Evolutionary conservation across 2,888 invertebrate species (phyloP), one percentile per base, ranked within the genome.

Genomic region (Amphipyra tragopoginis): DNA sequence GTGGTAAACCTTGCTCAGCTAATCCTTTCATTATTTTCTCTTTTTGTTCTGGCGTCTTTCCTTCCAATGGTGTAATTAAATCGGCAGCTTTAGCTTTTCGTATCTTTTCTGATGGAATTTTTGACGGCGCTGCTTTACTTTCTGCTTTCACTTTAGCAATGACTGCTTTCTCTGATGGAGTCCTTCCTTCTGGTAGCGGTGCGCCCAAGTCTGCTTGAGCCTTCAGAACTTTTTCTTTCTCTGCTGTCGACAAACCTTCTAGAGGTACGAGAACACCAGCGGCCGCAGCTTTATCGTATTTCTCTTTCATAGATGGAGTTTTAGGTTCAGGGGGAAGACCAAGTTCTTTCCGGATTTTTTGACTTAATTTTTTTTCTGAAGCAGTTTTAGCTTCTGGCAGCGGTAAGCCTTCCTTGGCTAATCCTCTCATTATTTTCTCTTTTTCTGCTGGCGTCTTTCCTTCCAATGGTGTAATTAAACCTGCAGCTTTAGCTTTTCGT

Each of bases 71-170:
- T 2, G 60, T 60, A 10, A 65, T 10, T 1, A 83, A 47, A 5
- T 82, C 82, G n/a, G 75, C 76, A 2, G 70, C 77, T 66, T 77
- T 80, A 5, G 83, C 80, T 50, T 76, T 73, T 26, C 65, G 53
- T 11, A 79, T 5, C 57, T 77, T 79, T 62, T 81, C 77, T 6
- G 57, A 56, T 15, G 61, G 36, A 1, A 47, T 39, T 11, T 26
- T 45, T 42, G 61, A 59, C 1, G 49, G 49, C 11, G 14, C 26
- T 47, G 21, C 44, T 48, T 47, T 44, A 8, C 21, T 45, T 21
- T 45, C 58, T 0, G 61, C 59, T 44, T 62, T 75, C 0, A 83
- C 59, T 64, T 79, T 77, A 1, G 68, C 68, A 1, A 84, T 71
- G 0, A 84, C n/a, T 4, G 73, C 56, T 54, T 77, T 82, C 61